phyloP scores from a whole-genome alignment of 1,140 invertebrate species.

The Neodiprion lecontei region DNA sequence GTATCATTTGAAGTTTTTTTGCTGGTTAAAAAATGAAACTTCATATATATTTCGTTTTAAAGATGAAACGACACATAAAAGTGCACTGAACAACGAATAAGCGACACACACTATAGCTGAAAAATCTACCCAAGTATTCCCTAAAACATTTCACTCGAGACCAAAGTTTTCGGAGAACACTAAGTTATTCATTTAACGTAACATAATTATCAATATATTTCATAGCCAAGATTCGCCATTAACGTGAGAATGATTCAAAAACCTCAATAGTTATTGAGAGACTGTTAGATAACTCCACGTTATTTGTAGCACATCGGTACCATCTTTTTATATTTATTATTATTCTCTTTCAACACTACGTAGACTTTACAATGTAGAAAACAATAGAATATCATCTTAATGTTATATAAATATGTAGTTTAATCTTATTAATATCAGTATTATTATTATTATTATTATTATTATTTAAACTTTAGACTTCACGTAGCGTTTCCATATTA shows the following conservation, averaged over 20 bases:
- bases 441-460: slow-evolving; percentile 24
- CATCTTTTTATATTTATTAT: neutral
- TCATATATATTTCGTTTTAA: neutral
- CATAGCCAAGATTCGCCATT: no score
- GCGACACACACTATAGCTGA: slow-evolving; percentile 9
- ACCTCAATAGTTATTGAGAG: no score
- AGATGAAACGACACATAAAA: neutral
- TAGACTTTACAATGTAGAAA: slow-evolving; percentile 57
- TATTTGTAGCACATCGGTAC: neutral
- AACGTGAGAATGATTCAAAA: no score
- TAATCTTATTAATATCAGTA: slow-evolving; percentile 12
- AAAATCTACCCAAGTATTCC: no score
- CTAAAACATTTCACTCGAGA: no score
- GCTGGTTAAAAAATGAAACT: slow-evolving; percentile 17
- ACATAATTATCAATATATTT: no score
- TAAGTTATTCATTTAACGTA: no score
- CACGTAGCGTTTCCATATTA: no score
- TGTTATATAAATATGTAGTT: slow-evolving; percentile 39
- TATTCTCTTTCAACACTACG: slow-evolving; percentile 41
- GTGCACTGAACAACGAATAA: slow-evolving; percentile 22
- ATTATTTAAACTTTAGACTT: slow-evolving; percentile 13
- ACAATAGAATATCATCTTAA: slow-evolving; percentile 43
- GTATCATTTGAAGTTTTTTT: slow-evolving; percentile 33
- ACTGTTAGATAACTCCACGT: neutral
- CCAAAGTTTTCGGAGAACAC: no score